These are phyloP conservation scores for Cairina moschata DNA, from an alignment of 2,113 vertebrate genomes.

Conservation along the genomic window DNA sequence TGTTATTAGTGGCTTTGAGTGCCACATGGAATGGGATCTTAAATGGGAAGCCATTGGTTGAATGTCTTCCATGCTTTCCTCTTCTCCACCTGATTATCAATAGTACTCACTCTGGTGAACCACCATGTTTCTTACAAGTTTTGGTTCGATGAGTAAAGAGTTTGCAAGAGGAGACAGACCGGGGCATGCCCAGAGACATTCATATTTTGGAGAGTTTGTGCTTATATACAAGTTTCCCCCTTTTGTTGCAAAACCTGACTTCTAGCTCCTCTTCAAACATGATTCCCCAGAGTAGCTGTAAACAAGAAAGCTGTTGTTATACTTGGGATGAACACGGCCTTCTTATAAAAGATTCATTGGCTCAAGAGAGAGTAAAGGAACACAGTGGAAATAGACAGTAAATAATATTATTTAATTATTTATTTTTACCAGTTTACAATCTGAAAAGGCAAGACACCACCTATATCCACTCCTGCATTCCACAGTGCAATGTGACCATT, in stretches of 20 bases:
- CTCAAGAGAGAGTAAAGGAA: neutral
- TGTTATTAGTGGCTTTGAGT: neutral
- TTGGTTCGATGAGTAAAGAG: neutral
- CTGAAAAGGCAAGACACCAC: neutral
- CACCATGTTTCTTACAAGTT: neutral
- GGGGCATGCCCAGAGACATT: neutral
- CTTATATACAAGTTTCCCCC: neutral
- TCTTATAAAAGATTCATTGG: neutral
- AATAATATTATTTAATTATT: too few species aligned
- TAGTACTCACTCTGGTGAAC: neutral
- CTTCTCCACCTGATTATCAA: neutral
- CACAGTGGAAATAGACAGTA: neutral
- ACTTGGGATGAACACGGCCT: neutral
- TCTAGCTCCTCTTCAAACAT: neutral
- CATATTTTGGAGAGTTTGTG: neutral
- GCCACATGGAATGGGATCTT: neutral
- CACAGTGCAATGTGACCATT: neutral
- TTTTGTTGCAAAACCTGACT: neutral
- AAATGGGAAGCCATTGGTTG: neutral
- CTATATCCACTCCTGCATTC: neutral
- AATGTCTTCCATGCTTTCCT: neutral
- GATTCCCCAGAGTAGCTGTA: neutral
- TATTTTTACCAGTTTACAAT: neutral
- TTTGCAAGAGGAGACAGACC: neutral
- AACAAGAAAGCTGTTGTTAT: neutral